These are phyloP conservation scores for Oncorhynchus clarkii DNA, from an alignment of 2,113 vertebrate species.

Conservation along the genomic window DNA sequence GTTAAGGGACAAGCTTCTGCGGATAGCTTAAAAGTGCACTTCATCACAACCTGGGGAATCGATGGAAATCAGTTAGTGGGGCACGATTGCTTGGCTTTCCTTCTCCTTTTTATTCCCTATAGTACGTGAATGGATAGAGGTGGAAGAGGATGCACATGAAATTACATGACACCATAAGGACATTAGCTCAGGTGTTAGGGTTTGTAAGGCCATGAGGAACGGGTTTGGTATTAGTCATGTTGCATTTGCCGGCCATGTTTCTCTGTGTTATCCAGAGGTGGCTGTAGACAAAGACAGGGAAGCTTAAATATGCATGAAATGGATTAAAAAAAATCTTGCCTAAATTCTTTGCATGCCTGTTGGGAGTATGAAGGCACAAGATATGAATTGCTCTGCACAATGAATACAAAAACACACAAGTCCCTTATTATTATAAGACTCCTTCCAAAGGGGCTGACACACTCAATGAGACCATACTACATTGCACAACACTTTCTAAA, in stretches of 20 bases:
- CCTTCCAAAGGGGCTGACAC: not conserved
- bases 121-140: not conserved
- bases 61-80: conserved; percentile 57
- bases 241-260: not conserved
- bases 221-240: not conserved
- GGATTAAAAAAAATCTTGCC: not conserved
- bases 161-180: not conserved
- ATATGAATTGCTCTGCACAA: too few relatives aligned
- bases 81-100: conserved; percentile 23
- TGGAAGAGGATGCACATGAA: not conserved
- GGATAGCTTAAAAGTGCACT: conserved; percentile 60
- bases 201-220: not conserved
- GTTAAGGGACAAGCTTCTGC: conserved; percentile 55
- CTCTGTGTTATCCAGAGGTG: not conserved
- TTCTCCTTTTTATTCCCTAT: not conserved
- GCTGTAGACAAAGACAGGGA: not conserved
- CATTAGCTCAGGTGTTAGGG: not conserved
- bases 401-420: not conserved
- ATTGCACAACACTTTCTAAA: too few relatives aligned
- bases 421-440: not conserved
- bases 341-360: too few relatives aligned
- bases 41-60: conserved; percentile 57
- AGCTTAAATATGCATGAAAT: not conserved
- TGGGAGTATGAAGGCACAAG: too few relatives aligned
- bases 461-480: not conserved